Conservation (phyloP, 2,888 invertebrate species). For the Kryphioiulus occultus region DNA sequence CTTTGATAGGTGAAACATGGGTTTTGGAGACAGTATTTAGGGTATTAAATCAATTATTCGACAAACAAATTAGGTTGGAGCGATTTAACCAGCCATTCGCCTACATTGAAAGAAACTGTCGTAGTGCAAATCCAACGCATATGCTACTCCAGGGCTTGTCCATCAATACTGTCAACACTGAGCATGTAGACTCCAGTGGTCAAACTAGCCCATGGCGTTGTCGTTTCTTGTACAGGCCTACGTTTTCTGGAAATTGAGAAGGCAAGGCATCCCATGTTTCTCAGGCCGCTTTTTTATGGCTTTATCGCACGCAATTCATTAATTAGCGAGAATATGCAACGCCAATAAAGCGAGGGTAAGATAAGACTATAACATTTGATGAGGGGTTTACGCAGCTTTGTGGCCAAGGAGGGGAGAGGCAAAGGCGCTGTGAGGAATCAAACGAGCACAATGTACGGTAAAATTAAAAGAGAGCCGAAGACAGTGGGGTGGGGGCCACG, state of each 20-base stretch:
- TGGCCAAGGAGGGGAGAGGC: background rate
- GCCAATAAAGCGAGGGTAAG: background rate
- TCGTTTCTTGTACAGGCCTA: background rate
- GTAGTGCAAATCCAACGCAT: too few species aligned
- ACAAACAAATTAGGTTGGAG: too few species aligned
- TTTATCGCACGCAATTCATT: constrained; percentile 34
- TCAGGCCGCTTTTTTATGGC: constrained; percentile 5
- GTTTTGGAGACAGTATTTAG: too few species aligned
- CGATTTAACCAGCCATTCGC: too few species aligned
- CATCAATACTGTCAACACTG: background rate
- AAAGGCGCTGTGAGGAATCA: constrained; percentile 3
- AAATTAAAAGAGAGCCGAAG: constrained; percentile 33
- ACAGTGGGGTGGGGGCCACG: background rate
- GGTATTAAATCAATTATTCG: too few species aligned
- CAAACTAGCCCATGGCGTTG: background rate
- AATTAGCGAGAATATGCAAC: constrained; percentile 9
- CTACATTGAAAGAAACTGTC: too few species aligned
- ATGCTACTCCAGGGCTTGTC: background rate
- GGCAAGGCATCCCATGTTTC: background rate
- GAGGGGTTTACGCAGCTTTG: constrained; percentile 2
- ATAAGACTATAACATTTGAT: constrained; percentile 39
- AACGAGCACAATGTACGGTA: constrained; percentile 2
- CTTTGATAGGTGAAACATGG: too few species aligned
- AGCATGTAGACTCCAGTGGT: background rate
- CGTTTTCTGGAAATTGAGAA: background rate